phyloP scores from a whole-genome alignment of 2,113 vertebrate species.

The Pelecanus crispus region DNA sequence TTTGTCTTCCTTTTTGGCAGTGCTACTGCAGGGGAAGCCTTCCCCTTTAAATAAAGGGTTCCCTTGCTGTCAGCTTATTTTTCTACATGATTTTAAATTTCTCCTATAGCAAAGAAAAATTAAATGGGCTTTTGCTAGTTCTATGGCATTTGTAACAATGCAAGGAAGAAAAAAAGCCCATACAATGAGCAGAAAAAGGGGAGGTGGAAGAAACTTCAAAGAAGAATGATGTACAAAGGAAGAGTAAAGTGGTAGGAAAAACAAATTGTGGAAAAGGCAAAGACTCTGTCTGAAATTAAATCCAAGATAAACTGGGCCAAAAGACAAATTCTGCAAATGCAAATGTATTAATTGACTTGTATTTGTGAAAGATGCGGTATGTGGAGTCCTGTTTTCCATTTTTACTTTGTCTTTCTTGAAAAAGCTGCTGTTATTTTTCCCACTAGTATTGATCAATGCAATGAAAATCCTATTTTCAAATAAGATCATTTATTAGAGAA shows the following conservation, averaged over 20 bases:
- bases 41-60: not conserved
- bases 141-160: not conserved
- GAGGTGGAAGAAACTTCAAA: not conserved
- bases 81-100: not conserved
- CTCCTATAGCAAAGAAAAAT: not conserved
- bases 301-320: not conserved
- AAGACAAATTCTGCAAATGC: not conserved
- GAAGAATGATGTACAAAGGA: not conserved
- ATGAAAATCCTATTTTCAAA: not conserved
- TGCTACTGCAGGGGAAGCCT: not conserved
- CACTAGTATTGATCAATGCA: not conserved
- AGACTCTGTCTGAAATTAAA: not conserved
- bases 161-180: not conserved
- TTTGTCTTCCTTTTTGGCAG: not conserved
- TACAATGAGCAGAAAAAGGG: not conserved
- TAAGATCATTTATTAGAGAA: not conserved
- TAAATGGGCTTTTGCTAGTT: not conserved
- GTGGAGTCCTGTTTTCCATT: not conserved
- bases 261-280: not conserved
- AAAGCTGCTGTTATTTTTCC: not conserved
- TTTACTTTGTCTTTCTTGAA: not conserved
- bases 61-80: not conserved
- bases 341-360: not conserved
- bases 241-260: not conserved
- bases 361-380: not conserved